Conservation (phyloP, 2,888 invertebrate genomes). For the Phlogophora meticulosa region DNA sequence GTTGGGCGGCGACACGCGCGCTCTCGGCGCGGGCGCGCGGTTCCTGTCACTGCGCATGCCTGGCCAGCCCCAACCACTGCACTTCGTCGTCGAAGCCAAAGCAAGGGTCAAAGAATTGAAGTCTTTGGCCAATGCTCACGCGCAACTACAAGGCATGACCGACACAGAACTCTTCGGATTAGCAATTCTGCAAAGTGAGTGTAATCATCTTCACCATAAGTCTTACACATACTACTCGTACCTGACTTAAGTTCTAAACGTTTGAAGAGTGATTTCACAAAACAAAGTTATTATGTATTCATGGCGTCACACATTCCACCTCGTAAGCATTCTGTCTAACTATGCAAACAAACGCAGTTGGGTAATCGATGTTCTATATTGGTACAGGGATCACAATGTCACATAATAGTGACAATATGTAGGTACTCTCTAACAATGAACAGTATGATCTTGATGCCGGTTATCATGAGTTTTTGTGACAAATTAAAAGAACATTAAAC, state of each 20-base stretch:
- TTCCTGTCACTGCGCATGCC: constrained; percentile 93
- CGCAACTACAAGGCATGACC: constrained; percentile 95
- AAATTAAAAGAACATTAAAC: background rate
- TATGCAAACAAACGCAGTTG: constrained; percentile 76
- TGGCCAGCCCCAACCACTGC: constrained; percentile 87
- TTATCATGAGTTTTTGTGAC: background rate
- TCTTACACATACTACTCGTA: constrained; percentile 34
- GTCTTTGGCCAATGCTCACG: constrained; percentile 95
- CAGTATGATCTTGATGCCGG: background rate
- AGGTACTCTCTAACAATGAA: background rate
- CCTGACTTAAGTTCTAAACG: constrained; percentile 66
- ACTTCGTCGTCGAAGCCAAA: constrained; percentile 94
- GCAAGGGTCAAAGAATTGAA: constrained; percentile 96
- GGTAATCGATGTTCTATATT: constrained; percentile 76
- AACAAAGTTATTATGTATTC: constrained; percentile 75
- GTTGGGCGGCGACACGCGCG: constrained; percentile 94
- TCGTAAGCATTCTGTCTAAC: constrained; percentile 72
- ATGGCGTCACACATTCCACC: constrained; percentile 74
- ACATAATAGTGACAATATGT: constrained; percentile 42
- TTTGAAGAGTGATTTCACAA: constrained; percentile 72
- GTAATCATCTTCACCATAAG: constrained; percentile 33
- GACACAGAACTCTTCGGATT: constrained; percentile 97
- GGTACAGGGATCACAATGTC: constrained; percentile 71
- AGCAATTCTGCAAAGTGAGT: constrained; percentile 95
- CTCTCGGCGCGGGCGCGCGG: constrained; percentile 92